phyloP scores from a whole-genome alignment of 1,140 invertebrate species.

The Procambarus clarkii region DNA sequence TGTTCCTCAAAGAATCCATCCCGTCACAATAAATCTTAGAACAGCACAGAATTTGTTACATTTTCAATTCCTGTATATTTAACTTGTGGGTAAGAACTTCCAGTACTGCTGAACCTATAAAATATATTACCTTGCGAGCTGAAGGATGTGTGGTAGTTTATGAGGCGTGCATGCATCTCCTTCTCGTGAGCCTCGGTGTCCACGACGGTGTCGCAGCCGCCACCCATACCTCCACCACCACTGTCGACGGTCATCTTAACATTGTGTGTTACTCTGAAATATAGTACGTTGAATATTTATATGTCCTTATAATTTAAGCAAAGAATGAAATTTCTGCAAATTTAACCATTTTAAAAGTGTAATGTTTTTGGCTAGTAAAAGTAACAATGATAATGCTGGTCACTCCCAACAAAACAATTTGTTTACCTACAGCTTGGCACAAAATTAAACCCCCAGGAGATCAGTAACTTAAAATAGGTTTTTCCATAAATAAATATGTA shows the following conservation, averaged over 20 bases:
- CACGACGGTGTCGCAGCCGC: slow-evolving; percentile 6
- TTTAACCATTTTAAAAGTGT: neutral
- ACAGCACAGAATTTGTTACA: too few species aligned
- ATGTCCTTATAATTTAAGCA: neutral
- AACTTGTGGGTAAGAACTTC: neutral
- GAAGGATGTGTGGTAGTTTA: slow-evolving; percentile 47
- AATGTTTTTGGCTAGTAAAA: neutral
- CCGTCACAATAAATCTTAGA: too few species aligned
- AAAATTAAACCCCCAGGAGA: neutral
- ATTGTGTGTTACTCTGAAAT: slow-evolving; percentile 41
- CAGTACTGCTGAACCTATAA: neutral
- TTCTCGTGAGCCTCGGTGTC: slow-evolving; percentile 43
- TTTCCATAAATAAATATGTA: too few species aligned
- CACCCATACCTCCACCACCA: slow-evolving; percentile 45
- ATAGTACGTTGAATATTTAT: neutral
- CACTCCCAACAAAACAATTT: too few species aligned
- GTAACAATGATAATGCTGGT: neutral
- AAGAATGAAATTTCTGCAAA: neutral
- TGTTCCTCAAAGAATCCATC: too few species aligned
- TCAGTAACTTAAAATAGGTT: neutral
- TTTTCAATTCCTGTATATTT: too few species aligned
- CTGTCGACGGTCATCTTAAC: slow-evolving; percentile 59
- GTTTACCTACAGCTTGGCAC: too few species aligned
- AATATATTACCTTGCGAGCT: slow-evolving; percentile 42
- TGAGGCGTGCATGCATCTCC: slow-evolving; percentile 42